Base-by-base conservation (phyloP, 2,888 invertebrate genomes). In the Phymatocera aterrima region DNA sequence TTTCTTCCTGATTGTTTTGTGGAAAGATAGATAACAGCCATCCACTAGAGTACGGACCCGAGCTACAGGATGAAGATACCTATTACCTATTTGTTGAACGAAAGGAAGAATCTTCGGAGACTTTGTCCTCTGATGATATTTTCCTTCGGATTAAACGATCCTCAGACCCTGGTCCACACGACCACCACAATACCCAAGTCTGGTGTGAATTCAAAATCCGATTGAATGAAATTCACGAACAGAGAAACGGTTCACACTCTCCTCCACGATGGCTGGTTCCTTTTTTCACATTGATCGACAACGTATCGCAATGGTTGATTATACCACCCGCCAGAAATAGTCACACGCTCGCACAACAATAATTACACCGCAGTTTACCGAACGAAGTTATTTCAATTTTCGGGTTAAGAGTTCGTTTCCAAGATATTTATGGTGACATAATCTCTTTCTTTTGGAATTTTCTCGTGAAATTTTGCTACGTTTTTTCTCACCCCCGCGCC, bases 21-120 rank as follows among this genome's bases (percentile, higher is more conserved):
- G 37, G 34, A 64, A 64, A 64, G 37, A 64, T 12, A 64, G 64
- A 64, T 64, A 34, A 37, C 37, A 37, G 64, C 64, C 18, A 64
- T 37, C 37, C 64, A 64, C 34, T 64, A 15, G 64, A 57, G 57
- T 57, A 28, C 24, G 28, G 28, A 15, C 10, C 24, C 51, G 3
- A 21, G 8, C 51, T 10, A 51, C 21, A 3, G 21, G 21, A 51
- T 51, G 10, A 8, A 10, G 8, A 8, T 51, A 51, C 10, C 57
- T 57, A 57, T 57, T 57, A 57, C 57, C 57, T 15, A 57, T 57
- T 57, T 57, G 57, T 57, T 28, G 12, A 12, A 57, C 21, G 28
- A 37, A 64, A 37, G 37, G n/a, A 64, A 37, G 6, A 64, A 37
- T n/a, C 37, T 37, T 64, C 37, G 18, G 64, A 37, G 64, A 18